These are phyloP conservation scores for Fregetta grallaria DNA, from an alignment of 2,113 vertebrate genomes.

Conservation along the genomic window DNA sequence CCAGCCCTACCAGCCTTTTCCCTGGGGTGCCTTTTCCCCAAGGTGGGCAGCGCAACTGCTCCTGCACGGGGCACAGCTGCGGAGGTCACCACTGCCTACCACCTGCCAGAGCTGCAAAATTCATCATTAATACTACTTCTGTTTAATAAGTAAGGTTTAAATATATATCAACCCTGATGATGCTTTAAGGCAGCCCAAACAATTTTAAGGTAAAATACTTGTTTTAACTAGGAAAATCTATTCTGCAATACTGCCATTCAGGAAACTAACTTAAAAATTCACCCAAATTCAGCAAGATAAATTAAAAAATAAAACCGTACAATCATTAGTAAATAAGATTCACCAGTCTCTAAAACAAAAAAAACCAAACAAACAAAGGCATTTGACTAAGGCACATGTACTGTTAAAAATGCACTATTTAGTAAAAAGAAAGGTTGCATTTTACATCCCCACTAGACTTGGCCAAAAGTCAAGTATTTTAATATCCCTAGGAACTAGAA, in stretches of 20 bases:
- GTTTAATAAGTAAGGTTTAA: not conserved
- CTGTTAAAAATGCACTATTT: not conserved
- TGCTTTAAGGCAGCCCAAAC: not conserved
- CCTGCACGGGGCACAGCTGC: rapidly evolving
- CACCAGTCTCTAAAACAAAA: not conserved
- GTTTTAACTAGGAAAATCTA: not conserved
- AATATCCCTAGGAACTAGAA: not conserved
- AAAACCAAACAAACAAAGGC: not conserved
- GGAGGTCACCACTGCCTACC: not conserved
- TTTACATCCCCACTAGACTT: not conserved
- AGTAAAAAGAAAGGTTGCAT: not conserved
- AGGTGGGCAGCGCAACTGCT: rapidly evolving
- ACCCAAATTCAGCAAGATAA: not conserved
- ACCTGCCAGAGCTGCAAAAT: not conserved
- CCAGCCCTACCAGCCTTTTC: not conserved
- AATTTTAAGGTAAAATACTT: not conserved
- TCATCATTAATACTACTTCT: not conserved
- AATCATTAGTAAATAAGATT: not conserved
- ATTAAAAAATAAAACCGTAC: not conserved
- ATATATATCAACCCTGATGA: not conserved
- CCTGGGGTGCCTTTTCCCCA: not conserved
- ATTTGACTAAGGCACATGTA: not conserved
- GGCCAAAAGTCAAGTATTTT: not conserved
- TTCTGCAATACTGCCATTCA: not conserved
- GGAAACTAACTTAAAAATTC: not conserved